These are phyloP conservation scores for Colinus virginianus DNA, from an alignment of 2,113 vertebrate genomes.

Conservation along the genomic window DNA sequence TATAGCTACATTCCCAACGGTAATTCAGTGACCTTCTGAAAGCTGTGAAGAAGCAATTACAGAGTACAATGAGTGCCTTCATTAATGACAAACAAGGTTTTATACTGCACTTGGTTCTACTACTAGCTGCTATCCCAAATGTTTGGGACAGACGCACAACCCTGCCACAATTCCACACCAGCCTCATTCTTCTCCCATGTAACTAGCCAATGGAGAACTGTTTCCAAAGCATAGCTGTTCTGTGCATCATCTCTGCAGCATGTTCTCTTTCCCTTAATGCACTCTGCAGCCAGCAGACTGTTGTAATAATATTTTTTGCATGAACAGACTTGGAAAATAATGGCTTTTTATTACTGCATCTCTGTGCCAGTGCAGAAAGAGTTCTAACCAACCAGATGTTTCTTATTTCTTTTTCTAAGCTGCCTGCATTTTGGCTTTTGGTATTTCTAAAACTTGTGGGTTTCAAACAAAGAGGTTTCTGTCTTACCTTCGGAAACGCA, in stretches of 20 bases:
- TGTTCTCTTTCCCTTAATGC: conserved; percentile 65
- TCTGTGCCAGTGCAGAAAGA: conserved; percentile 59
- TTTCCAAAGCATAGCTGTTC: conserved; percentile 71
- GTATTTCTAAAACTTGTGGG: conserved; percentile 41
- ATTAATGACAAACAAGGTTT: not conserved
- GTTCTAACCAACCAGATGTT: conserved; percentile 75
- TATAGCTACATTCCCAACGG: not conserved
- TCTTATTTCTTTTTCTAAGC: conserved; percentile 74
- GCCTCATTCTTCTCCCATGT: not conserved
- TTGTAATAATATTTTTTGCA: conserved; percentile 77
- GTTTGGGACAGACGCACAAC: conserved; percentile 3
- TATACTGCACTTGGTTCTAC: not conserved
- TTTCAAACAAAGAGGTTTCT: conserved; percentile 69
- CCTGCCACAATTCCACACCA: conserved; percentile 24
- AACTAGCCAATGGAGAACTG: conserved; percentile 53
- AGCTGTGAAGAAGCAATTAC: not conserved
- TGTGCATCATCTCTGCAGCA: conserved; percentile 66
- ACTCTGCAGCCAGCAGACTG: conserved; percentile 72
- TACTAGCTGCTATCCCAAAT: not conserved
- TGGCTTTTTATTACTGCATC: conserved; percentile 60
- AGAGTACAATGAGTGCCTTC: not conserved
- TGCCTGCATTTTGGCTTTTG: conserved; percentile 23
- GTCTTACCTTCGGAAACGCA: conserved; percentile 54
- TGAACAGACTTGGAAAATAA: conserved; percentile 70
- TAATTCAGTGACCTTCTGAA: not conserved